A percentile compares a stretch with the other conserved stretches of the same genome.
phyloP scores from a whole-genome alignment of 2,113 vertebrate genomes.

The Corapipo altera region DNA sequence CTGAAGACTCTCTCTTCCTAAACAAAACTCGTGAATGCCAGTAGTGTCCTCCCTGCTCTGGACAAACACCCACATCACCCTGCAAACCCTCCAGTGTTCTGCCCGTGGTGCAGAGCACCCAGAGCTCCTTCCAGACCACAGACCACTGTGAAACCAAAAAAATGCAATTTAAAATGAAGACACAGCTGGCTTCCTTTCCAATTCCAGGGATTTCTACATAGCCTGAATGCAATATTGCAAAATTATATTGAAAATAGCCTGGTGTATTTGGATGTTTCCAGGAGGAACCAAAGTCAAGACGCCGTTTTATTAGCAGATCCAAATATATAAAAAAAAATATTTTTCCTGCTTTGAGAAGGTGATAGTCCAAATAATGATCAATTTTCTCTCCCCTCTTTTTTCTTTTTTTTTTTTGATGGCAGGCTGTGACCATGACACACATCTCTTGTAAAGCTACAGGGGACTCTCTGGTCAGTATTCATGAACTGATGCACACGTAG shows the following conservation, averaged over 20 bases:
- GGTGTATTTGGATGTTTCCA: background rate
- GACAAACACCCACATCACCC: background rate
- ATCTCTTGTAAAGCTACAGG: background rate
- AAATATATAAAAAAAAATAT: background rate
- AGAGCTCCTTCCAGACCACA: background rate
- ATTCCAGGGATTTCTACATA: background rate
- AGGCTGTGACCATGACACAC: background rate
- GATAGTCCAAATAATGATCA: background rate
- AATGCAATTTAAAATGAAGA: background rate
- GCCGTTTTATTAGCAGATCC: background rate
- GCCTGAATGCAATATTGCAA: background rate
- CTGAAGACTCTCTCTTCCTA: background rate
- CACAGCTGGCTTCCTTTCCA: background rate
- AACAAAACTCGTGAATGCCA: background rate
- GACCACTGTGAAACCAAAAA: background rate
- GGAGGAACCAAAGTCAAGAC: background rate
- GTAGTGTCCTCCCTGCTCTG: background rate
- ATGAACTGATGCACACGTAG: background rate
- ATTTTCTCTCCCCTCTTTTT: background rate
- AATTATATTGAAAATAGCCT: background rate
- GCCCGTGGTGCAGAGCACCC: background rate
- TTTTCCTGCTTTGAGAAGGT: background rate
- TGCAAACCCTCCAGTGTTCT: background rate
- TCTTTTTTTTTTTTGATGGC: background rate
- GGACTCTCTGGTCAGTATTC: background rate